phyloP scores from a whole-genome alignment of 2,888 invertebrate genomes.

The Drosophila testacea region DNA sequence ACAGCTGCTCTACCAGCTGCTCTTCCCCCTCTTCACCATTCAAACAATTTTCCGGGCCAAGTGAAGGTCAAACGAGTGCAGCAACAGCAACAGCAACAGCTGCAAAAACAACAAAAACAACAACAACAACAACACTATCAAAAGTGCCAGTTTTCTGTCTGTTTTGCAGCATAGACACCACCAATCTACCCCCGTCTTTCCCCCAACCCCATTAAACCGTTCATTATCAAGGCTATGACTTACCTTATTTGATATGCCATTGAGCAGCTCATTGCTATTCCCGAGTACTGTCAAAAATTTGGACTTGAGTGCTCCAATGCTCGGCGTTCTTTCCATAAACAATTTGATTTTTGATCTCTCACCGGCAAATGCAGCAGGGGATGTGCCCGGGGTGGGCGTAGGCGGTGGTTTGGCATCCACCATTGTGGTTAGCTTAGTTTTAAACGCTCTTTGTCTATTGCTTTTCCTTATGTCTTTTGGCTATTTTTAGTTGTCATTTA shows the following conservation, averaged over 20 bases:
- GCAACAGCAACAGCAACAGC: conserved; percentile 43
- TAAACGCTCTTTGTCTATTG: conserved; percentile 4
- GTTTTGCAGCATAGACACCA: conserved; percentile 46
- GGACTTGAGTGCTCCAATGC: conserved; percentile 85
- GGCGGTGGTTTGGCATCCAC: conserved; percentile 73
- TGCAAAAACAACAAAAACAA: conserved; percentile 43
- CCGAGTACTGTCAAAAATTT: conserved; percentile 86
- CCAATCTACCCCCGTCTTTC: conserved; percentile 8
- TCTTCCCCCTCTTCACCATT: too few relatives aligned
- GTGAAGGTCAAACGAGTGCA: conserved; percentile 76
- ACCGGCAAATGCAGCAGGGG: conserved; percentile 82
- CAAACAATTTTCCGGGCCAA: conserved; percentile 56
- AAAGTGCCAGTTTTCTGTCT: conserved; percentile 54
- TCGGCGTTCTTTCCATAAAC: conserved; percentile 85
- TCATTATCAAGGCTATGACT: conserved; percentile 74
- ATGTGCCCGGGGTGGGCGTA: conserved; percentile 63
- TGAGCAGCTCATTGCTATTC: conserved; percentile 86
- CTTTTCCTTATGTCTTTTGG: conserved; percentile 11
- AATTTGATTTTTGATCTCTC: conserved; percentile 85
- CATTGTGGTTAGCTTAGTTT: conserved; percentile 40
- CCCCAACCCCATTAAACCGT: conserved; percentile 13
- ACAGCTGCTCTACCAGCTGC: conserved; percentile 45
- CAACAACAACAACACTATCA: conserved; percentile 53
- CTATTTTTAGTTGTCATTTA: conserved; percentile 52
- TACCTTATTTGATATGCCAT: conserved; percentile 86